Evolutionary conservation across 2,888 invertebrate genomes (phyloP).

Genomic region (Dynastes maya): DNA sequence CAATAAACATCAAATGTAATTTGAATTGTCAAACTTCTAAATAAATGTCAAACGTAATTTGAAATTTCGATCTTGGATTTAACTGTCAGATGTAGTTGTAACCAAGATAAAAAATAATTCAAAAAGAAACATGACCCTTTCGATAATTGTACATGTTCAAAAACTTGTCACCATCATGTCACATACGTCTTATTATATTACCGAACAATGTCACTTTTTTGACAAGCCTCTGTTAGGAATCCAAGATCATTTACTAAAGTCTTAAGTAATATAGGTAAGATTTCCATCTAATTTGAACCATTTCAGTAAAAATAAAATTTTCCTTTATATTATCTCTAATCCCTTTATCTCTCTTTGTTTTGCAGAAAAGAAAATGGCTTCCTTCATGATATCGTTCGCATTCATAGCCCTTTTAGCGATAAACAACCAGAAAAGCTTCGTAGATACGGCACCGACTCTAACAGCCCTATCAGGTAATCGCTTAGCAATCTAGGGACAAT

Average conservation of each 20-base stretch:
- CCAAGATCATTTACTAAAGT: neutral
- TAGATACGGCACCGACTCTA: constrained; percentile 62
- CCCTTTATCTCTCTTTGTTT: neutral
- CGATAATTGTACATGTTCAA: no score
- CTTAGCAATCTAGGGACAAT: neutral
- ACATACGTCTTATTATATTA: neutral
- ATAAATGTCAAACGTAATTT: no score
- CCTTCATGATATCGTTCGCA: neutral
- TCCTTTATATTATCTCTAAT: neutral
- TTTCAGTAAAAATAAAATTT: no score
- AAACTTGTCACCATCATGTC: neutral
- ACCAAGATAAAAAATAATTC: no score
- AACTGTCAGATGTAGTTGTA: no score
- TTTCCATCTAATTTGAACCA: no score
- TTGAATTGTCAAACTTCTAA: no score
- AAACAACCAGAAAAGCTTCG: constrained; percentile 63
- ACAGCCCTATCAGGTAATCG: constrained; percentile 52
- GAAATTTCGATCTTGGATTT: no score
- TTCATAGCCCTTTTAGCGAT: constrained; percentile 52
- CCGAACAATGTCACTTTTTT: neutral
- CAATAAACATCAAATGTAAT: no score
- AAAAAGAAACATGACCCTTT: no score
- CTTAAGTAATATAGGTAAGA: no score
- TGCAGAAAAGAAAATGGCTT: neutral
- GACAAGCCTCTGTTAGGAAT: neutral